phyloP scores from a whole-genome alignment of 1,140 invertebrate genomes.

The Diplogasteroides magnus region DNA sequence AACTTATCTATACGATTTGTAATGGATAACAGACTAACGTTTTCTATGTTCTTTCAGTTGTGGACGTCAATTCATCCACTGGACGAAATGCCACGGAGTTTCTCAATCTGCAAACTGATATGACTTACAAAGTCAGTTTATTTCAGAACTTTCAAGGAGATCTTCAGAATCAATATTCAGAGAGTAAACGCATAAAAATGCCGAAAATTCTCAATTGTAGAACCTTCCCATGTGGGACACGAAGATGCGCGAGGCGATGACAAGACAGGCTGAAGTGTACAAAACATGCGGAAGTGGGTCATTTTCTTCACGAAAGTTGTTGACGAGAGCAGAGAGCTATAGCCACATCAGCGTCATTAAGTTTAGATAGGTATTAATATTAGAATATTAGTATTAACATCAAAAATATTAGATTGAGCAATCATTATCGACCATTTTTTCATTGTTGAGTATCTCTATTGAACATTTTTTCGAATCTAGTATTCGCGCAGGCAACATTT shows the following conservation, averaged over 20 bases:
- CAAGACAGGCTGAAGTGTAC: not conserved
- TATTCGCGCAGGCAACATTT: too few species aligned
- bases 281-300: not conserved
- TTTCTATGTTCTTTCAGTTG: not conserved
- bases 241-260: not conserved
- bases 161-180: not conserved
- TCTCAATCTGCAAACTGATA: not conserved
- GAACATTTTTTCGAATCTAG: too few species aligned
- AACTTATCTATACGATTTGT: not conserved
- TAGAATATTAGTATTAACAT: too few species aligned
- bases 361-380: too few species aligned
- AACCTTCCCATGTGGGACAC: slow-evolving; percentile 11
- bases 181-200: too few species aligned
- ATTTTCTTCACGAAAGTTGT: too few species aligned
- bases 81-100: not conserved
- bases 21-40: not conserved
- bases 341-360: too few species aligned
- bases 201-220: not conserved
- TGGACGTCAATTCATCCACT: not conserved
- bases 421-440: too few species aligned
- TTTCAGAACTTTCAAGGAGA: too few species aligned
- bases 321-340: too few species aligned
- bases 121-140: not conserved
- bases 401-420: too few species aligned
- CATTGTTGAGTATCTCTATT: too few species aligned